Evolutionary conservation across 2,888 invertebrate genomes (phyloP), one percentile per base, ranked within the genome.

Genomic region (Rugalucina vietnamica): DNA sequence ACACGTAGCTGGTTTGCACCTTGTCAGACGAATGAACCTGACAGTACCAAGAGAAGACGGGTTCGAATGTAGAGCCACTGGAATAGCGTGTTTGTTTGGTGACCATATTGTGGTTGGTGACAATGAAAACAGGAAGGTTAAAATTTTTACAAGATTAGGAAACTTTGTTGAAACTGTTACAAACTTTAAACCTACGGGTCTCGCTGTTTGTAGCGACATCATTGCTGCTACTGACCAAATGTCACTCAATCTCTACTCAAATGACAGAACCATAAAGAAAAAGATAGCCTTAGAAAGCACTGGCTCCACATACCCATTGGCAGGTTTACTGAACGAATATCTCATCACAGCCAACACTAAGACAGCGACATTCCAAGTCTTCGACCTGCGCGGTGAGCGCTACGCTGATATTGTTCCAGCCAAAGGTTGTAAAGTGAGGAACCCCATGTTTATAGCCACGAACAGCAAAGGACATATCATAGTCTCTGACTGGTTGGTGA

Each of bases 391-490:
- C 29, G 90, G 90, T 18, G 83, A 88, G 12, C 70, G 84, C 18
- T 76, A 74, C 39, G 73, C 81, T 27, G 80, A 84, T 8, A 84
- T 86, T 29, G 65, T 80, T 18, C 86, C 86, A 37, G 79, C 74
- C 24, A 81, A 73, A 39, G 86, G 86, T 43, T 80, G 83, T 8
- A 87, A 83, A 50, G 76, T 82, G 12, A 60, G 88, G 50, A 87
- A 86, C 43, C 82, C 87, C 10, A 81, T 86, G 5, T 88, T 86
- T 39, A 70, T 90, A 5, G 74, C 87, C 5, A 74, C 81, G 1
- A 88, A 87, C 24, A 87, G 84, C 60, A 90, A 78, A 70, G 90
- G 90, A 21, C 85, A 90, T 2, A 81, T 90, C 14, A 85, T 90
- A 27, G 85, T 82, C 0, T 87, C 88, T 0, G 90, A 90, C 36